Conservation (phyloP, 2,888 invertebrate species). For the Phyto melanocephala region DNA sequence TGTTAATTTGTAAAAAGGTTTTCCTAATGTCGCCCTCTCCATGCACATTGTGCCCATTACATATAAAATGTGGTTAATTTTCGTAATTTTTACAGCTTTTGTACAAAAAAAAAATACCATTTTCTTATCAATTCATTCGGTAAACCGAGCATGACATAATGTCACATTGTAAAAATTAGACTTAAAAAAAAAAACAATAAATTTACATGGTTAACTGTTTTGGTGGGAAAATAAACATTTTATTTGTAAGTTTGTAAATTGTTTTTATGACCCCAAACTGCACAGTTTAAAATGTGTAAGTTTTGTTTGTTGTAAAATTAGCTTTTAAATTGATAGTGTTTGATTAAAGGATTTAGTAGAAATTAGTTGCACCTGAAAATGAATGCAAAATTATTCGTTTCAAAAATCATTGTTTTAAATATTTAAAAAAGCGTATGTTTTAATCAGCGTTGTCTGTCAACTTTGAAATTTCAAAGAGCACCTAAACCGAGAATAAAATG, state of each 20-base stretch:
- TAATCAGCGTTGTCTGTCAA: too few relatives aligned
- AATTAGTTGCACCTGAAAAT: too few relatives aligned
- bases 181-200: not conserved
- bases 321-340: too few relatives aligned
- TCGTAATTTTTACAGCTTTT: conserved; percentile 7
- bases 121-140: conserved; percentile 51
- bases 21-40: conserved; percentile 11
- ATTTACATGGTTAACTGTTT: conserved; percentile 1
- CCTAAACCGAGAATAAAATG: too few relatives aligned
- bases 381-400: too few relatives aligned
- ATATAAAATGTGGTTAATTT: conserved; percentile 41
- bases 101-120: not conserved
- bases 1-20: conserved; percentile 45
- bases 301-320: too few relatives aligned
- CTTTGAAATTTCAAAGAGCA: too few relatives aligned
- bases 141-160: conserved; percentile 49
- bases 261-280: not conserved
- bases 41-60: conserved; percentile 47
- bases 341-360: too few relatives aligned
- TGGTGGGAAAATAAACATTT: conserved; percentile 37
- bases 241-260: not conserved
- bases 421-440: too few relatives aligned
- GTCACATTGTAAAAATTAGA: conserved; percentile 18
- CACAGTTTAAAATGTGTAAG: too few relatives aligned
- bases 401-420: too few relatives aligned